phyloP scores from a whole-genome alignment of 2,797 vertebrate genomes.

The Eulemur rubriventer region DNA sequence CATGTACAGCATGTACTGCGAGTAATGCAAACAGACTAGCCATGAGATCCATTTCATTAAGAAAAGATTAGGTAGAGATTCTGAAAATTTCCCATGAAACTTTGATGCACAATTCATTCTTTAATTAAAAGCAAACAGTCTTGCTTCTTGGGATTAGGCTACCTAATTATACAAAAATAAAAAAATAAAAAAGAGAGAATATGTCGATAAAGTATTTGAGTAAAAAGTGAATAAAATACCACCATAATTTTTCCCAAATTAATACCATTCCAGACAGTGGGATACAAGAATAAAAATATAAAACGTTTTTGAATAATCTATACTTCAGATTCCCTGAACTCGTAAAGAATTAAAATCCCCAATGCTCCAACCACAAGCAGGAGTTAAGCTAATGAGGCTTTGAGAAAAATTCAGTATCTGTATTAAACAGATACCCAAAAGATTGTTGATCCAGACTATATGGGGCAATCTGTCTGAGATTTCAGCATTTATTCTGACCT shows the following conservation, averaged over 20 bases:
- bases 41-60: constrained; percentile 65
- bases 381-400: not conserved
- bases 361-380: not conserved
- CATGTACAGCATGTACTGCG: not conserved
- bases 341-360: not conserved
- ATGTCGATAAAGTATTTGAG: not conserved
- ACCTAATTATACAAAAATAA: constrained; percentile 6
- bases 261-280: not conserved
- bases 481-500: not conserved
- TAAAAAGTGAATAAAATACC: not conserved
- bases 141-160: constrained; percentile 51
- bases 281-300: not conserved
- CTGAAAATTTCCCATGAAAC: constrained; percentile 55
- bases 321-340: not conserved
- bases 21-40: constrained; percentile 41
- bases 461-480: not conserved
- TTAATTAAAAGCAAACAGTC: constrained; percentile 74
- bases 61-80: constrained; percentile 65
- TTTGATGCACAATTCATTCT: constrained; percentile 45
- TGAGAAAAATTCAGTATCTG: not conserved
- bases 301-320: not conserved
- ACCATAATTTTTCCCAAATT: not conserved
- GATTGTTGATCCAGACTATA: not conserved
- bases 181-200: not conserved
- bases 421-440: not conserved